Percentiles rank a stretch among this genome's conserved stretches.
phyloP scores from a whole-genome alignment of 2,797 vertebrate species.

The Pachyuromys duprasi region DNA sequence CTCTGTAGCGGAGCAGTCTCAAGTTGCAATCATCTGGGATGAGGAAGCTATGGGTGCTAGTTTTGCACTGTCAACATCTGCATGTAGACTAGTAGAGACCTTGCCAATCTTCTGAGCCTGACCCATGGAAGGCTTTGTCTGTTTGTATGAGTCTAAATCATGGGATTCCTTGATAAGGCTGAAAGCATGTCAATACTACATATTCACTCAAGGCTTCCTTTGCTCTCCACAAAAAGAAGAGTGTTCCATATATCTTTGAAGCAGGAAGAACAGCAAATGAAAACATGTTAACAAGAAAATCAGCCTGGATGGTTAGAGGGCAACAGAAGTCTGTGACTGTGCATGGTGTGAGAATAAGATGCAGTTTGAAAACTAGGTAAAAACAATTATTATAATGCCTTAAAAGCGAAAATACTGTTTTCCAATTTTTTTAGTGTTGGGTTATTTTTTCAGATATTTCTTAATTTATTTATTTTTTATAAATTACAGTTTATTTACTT shows the following conservation, averaged over 20 bases:
- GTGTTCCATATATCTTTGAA: neutral
- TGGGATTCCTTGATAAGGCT: neutral
- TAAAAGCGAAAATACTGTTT: too few species aligned
- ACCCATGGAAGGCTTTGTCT: neutral
- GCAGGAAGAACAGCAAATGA: neutral
- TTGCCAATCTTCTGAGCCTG: too few species aligned
- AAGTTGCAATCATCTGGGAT: neutral
- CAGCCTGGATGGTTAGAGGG: neutral
- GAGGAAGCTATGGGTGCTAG: neutral
- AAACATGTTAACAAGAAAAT: neutral
- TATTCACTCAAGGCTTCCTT: neutral
- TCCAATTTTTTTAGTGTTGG: too few species aligned
- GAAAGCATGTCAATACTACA: neutral
- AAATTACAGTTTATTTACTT: too few species aligned
- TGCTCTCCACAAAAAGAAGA: neutral
- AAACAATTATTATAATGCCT: too few species aligned
- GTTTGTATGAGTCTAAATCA: neutral
- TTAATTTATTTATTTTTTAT: too few species aligned
- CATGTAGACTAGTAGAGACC: too few species aligned
- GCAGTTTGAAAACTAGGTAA: neutral
- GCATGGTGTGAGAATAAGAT: neutral
- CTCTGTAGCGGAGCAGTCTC: neutral
- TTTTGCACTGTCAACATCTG: too few species aligned
- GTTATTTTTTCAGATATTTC: too few species aligned
- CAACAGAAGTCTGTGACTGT: neutral